phyloP scores from a whole-genome alignment of 2,888 invertebrate species.

The Tetrapedia diversipes region DNA sequence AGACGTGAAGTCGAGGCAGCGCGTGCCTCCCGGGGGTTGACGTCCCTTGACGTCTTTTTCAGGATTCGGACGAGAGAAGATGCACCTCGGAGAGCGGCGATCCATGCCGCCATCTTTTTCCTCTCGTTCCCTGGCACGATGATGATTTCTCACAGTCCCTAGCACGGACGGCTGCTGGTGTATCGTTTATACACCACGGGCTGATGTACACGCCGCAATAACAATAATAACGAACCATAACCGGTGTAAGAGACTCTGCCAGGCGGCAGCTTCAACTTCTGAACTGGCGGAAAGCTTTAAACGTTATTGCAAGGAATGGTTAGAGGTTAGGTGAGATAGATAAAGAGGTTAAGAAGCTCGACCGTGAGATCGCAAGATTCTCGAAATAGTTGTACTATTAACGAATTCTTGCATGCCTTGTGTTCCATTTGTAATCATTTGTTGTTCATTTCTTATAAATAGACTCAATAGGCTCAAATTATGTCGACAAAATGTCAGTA shows the following conservation, averaged over 20 bases:
- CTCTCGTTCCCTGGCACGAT: conserved; percentile 35
- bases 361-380: conserved; percentile 76
- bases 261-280: conserved; percentile 47
- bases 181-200: conserved; percentile 57
- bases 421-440: no score
- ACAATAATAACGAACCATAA: conserved; percentile 67
- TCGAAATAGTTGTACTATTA: conserved; percentile 76
- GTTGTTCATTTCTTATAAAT: no score
- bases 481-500: no score
- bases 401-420: conserved; percentile 49
- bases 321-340: conserved; percentile 70
- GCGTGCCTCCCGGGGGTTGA: conserved; percentile 51
- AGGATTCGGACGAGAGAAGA: conserved; percentile 32
- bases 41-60: conserved; percentile 63
- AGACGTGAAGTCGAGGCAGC: conserved; percentile 55
- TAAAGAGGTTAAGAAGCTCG: conserved; percentile 74
- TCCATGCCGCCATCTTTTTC: conserved; percentile 32
- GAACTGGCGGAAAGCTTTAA: conserved; percentile 52
- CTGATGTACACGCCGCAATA: conserved; percentile 64
- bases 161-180: conserved; percentile 43
- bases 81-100: conserved; percentile 5
- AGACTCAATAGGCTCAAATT: no score
- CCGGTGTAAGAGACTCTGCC: conserved; percentile 39
- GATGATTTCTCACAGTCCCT: conserved; percentile 60
- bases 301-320: conserved; percentile 31